Evolutionary conservation across 2,797 vertebrate species (phyloP), one percentile per base, ranked within the genome.

Genomic region (Tadarida brasiliensis): DNA sequence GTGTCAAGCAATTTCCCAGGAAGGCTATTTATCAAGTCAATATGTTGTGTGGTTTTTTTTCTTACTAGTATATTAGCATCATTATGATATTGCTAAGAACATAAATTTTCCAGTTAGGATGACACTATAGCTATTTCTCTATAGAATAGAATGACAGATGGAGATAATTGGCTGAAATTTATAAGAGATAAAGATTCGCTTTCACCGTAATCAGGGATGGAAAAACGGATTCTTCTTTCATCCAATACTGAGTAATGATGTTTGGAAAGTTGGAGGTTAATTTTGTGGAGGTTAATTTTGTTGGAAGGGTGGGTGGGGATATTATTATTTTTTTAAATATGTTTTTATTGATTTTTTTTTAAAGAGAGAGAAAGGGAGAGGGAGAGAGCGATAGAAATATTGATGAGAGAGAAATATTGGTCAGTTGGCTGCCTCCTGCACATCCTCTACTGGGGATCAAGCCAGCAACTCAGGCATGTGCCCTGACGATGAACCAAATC

Each of bases 51-150:
- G n/a, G 78, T 63, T 67, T 67, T 86, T 85, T 80, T 49, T 44
- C n/a, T 19, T 91, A 26, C 49, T 77, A 87, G n/a, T 76, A 65
- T 93, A 76, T 77, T 96, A 94, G 11, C 84, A 85, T 90, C 49
- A 56, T 81, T 93, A 85, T 76, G 28, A 87, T 91, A 83, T 54
- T 91, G 57, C 44, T 96, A 90, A 88, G 96, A 93, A 49, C 61
- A 95, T 44, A 57, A 87, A 81, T 71, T 88, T 95, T 82, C 76
- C 63, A 83, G 33, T 96, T 92, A 90, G 68, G 30, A 89, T 76
- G 39, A 85, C 47, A 33, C 61, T 86, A 1, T 86, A 59, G 57
- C 33, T 90, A 14, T 91, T 91, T 28, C 54, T 91, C 15, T 59
- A 39, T 71, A 85, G 65, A 87, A 70, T 44, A 84, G 20, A 96